These are phyloP conservation scores for Tipula confusa DNA, from an alignment of 2,888 invertebrate species.

Conservation along the genomic window DNA sequence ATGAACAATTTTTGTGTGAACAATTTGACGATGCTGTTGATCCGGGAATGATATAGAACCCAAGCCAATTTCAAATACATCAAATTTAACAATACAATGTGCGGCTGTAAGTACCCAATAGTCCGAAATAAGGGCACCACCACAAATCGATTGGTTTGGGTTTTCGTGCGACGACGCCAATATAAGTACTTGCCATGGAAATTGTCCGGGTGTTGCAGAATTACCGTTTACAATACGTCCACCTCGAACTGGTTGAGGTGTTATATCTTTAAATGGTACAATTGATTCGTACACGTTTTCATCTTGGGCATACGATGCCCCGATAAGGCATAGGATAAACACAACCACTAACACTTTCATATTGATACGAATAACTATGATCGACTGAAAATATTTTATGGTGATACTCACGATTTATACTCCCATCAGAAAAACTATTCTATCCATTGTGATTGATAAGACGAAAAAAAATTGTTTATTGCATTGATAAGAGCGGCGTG, in stretches of 20 bases:
- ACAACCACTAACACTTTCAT: neutral
- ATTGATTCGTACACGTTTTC: neutral
- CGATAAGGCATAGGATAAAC: neutral
- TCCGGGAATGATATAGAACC: neutral
- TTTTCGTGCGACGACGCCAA: neutral
- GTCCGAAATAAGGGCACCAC: neutral
- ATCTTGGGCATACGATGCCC: neutral
- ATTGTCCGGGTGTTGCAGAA: neutral
- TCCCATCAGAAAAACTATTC: neutral
- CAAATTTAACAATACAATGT: neutral
- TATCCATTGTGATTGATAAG: neutral
- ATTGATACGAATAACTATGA: neutral
- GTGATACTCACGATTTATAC: neutral
- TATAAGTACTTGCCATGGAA: constrained; percentile 26
- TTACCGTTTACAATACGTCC: neutral
- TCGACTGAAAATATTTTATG: neutral
- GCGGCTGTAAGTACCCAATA: constrained; percentile 16
- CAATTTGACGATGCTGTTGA: neutral
- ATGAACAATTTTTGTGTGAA: neutral
- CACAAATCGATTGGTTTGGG: neutral
- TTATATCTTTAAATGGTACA: neutral
- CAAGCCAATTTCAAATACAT: neutral
- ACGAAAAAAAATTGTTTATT: neutral
- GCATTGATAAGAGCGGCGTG: neutral
- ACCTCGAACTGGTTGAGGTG: neutral